phyloP scores from a whole-genome alignment of 2,888 invertebrate species.

The Phasia obesa region DNA sequence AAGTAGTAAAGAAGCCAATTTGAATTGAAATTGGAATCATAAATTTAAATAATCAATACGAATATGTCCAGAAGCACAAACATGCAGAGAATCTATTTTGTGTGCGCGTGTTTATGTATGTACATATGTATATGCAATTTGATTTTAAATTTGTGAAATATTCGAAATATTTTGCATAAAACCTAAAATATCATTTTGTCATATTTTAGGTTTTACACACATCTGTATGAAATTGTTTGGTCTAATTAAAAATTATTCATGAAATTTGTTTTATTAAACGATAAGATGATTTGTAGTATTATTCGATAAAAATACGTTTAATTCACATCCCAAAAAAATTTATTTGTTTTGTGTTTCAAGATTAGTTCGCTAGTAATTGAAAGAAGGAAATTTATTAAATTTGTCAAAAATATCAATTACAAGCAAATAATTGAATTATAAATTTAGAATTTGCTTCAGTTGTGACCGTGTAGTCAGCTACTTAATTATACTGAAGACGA shows the following conservation, averaged over 20 bases:
- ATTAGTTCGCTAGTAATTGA: slow-evolving; percentile 12
- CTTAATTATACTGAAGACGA: too few relatives aligned
- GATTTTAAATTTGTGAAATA: not conserved
- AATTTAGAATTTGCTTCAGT: too few relatives aligned
- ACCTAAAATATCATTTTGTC: not conserved
- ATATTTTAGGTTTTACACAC: not conserved
- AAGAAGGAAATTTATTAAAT: too few relatives aligned
- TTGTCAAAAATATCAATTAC: too few relatives aligned
- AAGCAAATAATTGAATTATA: too few relatives aligned
- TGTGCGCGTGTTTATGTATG: too few relatives aligned
- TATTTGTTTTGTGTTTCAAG: not conserved
- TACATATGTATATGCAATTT: not conserved
- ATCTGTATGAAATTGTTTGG: not conserved
- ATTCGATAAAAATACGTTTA: slow-evolving; percentile 13
- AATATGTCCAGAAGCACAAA: not conserved
- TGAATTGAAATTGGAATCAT: not conserved
- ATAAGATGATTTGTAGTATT: slow-evolving; percentile 41
- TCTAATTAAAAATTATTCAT: slow-evolving; percentile 60
- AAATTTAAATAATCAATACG: not conserved
- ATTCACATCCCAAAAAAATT: not conserved
- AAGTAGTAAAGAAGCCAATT: not conserved
- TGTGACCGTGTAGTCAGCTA: too few relatives aligned
- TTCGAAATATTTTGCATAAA: not conserved
- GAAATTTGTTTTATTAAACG: slow-evolving; percentile 40
- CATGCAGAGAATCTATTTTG: too few relatives aligned